A percentile compares a stretch with the other conserved stretches of the same genome.
These are phyloP conservation scores for Lithophane ornitopus DNA, from an alignment of 2,888 invertebrate genomes.

Conservation along the genomic window DNA sequence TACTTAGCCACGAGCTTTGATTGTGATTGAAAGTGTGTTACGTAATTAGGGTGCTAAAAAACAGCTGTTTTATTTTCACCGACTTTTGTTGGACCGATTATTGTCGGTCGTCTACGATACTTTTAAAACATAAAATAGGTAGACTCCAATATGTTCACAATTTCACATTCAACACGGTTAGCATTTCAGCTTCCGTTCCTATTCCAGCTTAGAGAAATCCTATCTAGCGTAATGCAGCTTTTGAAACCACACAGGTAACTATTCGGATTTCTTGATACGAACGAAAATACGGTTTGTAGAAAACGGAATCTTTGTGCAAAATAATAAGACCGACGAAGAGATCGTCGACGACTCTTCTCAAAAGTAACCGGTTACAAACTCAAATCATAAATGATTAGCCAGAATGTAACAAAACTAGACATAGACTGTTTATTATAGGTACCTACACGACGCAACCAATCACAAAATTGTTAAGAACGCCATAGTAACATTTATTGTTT, in stretches of 20 bases:
- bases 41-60: no score
- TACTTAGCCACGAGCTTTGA: no score
- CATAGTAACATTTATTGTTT: no score
- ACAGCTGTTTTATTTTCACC: no score
- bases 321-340: neutral
- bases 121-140: neutral
- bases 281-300: neutral
- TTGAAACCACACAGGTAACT: conserved; percentile 39
- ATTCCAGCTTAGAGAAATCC: conserved; percentile 29
- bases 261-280: conserved; percentile 10
- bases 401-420: no score
- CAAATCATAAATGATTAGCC: no score
- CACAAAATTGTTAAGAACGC: no score
- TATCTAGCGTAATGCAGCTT: conserved; percentile 41
- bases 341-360: no score
- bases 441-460: no score
- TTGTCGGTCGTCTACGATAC: neutral
- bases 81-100: neutral
- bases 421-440: no score
- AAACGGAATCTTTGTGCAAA: neutral
- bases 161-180: conserved; percentile 31
- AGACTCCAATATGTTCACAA: conserved; percentile 25
- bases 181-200: conserved; percentile 16
- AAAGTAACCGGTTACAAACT: no score
- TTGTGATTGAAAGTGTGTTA: no score